These are phyloP conservation scores for Chlorospingus semifuscus DNA, from an alignment of 2,797 vertebrate genomes.

Conservation along the genomic window DNA sequence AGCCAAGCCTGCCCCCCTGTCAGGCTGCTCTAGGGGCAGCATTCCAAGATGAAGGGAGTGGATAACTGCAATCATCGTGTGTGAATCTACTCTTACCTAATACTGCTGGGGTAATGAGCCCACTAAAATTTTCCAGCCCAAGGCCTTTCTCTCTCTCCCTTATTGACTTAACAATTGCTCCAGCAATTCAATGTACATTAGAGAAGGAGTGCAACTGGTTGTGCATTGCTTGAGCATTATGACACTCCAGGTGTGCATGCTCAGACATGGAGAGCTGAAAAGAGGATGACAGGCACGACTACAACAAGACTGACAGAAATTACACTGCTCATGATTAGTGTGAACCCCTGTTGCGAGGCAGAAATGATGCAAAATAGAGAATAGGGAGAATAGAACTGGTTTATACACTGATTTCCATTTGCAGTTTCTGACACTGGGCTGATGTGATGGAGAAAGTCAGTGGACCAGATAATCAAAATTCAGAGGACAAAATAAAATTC, in stretches of 20 bases:
- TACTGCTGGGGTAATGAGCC: neutral
- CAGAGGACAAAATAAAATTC: conserved; percentile 1
- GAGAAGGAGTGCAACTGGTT: conserved; percentile 4
- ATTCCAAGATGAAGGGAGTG: neutral
- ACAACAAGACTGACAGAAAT: conserved; percentile 33
- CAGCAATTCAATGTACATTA: neutral
- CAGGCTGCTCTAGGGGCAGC: neutral
- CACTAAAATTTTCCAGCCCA: neutral
- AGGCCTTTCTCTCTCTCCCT: neutral
- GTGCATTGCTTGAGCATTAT: neutral
- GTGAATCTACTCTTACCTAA: neutral
- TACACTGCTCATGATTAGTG: conserved; percentile 17
- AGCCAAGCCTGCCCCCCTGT: neutral
- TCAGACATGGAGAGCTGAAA: conserved; percentile 8
- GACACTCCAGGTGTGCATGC: neutral
- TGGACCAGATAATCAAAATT: conserved; percentile 42
- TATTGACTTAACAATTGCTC: neutral
- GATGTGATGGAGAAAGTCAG: conserved; percentile 14
- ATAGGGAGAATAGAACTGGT: neutral
- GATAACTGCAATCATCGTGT: neutral
- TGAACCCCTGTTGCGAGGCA: conserved; percentile 14
- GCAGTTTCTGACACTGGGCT: neutral
- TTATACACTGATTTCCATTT: conserved; percentile 14
- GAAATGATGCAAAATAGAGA: conserved; percentile 20
- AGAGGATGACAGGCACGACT: conserved; percentile 23